Evolutionary conservation across 2,113 vertebrate species (phyloP).

Genomic region (Rhizomys pruinosus): DNA sequence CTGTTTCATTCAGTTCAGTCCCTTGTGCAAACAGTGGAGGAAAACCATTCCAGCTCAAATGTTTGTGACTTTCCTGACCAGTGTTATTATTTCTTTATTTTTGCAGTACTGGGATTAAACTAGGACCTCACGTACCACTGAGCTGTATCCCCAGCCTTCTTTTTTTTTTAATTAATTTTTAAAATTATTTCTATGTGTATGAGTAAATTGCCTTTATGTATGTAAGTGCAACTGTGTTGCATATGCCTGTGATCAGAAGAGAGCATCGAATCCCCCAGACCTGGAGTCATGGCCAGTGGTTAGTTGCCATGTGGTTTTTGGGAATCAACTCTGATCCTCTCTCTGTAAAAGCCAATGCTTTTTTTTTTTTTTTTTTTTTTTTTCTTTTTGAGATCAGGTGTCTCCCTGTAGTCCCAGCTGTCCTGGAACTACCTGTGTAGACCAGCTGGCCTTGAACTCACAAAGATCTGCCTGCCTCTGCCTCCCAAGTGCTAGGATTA

Average conservation of each 20-base stretch:
- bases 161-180: not conserved
- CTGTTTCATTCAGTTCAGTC: not conserved
- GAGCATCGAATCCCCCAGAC: not conserved
- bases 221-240: not conserved
- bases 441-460: not conserved
- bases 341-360: not conserved
- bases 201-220: not conserved
- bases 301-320: not conserved
- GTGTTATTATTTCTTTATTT: not conserved
- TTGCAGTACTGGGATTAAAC: too few relatives aligned
- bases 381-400: not conserved
- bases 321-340: not conserved
- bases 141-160: too few relatives aligned
- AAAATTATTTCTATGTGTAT: not conserved
- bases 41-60: not conserved
- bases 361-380: not conserved
- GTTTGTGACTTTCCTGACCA: not conserved
- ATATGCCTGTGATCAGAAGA: not conserved
- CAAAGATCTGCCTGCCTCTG: not conserved
- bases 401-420: too few relatives aligned
- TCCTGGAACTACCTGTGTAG: too few relatives aligned
- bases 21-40: not conserved
- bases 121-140: too few relatives aligned
- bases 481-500: not conserved
- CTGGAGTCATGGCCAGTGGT: not conserved